A percentile compares a stretch with the other conserved stretches of the same genome.
These are phyloP conservation scores for Lutjanus argentimaculatus DNA, from an alignment of 2,797 vertebrate species.

Conservation along the genomic window DNA sequence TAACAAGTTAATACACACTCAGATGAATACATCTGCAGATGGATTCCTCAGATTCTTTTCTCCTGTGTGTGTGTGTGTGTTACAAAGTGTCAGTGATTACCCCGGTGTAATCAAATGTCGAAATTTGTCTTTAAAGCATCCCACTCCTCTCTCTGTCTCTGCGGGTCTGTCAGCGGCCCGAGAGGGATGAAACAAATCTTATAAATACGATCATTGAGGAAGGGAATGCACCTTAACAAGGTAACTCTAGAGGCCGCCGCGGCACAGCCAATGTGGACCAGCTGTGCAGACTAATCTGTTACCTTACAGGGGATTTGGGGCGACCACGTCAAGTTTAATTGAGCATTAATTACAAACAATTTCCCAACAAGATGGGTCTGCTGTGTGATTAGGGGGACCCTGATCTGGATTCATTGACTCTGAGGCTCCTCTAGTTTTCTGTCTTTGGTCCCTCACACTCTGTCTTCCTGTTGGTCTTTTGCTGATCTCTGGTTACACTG, in stretches of 20 bases:
- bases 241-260: conserved; percentile 78
- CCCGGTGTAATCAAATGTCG: conserved; percentile 71
- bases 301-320: conserved; percentile 81
- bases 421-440: conserved; percentile 29
- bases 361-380: conserved; percentile 62
- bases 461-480: conserved; percentile 37
- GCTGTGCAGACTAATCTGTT: conserved; percentile 83
- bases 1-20: conserved; percentile 65
- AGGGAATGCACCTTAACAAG: conserved; percentile 74
- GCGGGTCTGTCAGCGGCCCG: conserved; percentile 28
- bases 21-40: conserved; percentile 65
- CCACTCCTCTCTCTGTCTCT: conserved; percentile 11
- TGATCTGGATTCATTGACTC: conserved; percentile 37
- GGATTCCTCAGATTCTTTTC: conserved; percentile 64
- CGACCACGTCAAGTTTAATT: conserved; percentile 79
- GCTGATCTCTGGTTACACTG: conserved; percentile 34
- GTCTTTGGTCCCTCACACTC: conserved; percentile 29
- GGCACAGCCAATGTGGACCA: conserved; percentile 78
- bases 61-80: conserved; percentile 34
- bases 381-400: conserved; percentile 65
- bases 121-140: conserved; percentile 42
- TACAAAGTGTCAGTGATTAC: conserved; percentile 68
- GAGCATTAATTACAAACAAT: conserved; percentile 85
- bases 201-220: conserved; percentile 80
- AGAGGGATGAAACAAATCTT: conserved; percentile 76